These are phyloP conservation scores for Aporophyla lueneburgensis DNA, from an alignment of 2,888 invertebrate genomes.

Conservation along the genomic window DNA sequence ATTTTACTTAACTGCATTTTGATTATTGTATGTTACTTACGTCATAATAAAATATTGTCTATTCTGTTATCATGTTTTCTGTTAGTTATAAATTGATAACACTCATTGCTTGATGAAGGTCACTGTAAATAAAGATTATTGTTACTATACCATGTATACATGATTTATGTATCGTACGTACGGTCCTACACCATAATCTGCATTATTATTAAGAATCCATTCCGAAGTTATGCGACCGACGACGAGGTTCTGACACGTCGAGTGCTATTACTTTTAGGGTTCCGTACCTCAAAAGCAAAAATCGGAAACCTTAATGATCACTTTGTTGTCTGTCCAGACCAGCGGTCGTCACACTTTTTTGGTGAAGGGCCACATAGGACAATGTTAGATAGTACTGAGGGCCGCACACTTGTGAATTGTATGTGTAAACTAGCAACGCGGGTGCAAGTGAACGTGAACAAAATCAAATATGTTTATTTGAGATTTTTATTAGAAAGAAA, in stretches of 20 bases:
- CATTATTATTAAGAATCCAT: not conserved
- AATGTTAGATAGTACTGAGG: too few relatives aligned
- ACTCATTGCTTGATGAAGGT: conserved; percentile 49
- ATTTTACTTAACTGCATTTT: conserved; percentile 24
- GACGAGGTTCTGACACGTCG: not conserved
- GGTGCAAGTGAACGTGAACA: too few relatives aligned
- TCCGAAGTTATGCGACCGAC: not conserved
- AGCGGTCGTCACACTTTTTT: too few relatives aligned
- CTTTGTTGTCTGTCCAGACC: too few relatives aligned
- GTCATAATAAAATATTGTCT: conserved; percentile 38
- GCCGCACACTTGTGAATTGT: too few relatives aligned
- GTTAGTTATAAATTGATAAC: conserved; percentile 54
- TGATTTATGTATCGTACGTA: conserved; percentile 26
- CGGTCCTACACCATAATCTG: not conserved
- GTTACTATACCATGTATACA: conserved; percentile 30
- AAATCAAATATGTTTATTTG: too few relatives aligned
- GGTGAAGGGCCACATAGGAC: too few relatives aligned
- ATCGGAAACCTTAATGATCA: too few relatives aligned
- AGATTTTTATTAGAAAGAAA: too few relatives aligned
- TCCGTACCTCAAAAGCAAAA: too few relatives aligned
- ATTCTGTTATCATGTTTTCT: conserved; percentile 60
- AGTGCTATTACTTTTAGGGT: not conserved
- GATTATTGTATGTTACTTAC: conserved; percentile 39
- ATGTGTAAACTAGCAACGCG: too few relatives aligned
- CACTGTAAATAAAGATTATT: conserved; percentile 63